Base-by-base conservation (phyloP, 1,140 invertebrate species). In the Nymphalis io region DNA sequence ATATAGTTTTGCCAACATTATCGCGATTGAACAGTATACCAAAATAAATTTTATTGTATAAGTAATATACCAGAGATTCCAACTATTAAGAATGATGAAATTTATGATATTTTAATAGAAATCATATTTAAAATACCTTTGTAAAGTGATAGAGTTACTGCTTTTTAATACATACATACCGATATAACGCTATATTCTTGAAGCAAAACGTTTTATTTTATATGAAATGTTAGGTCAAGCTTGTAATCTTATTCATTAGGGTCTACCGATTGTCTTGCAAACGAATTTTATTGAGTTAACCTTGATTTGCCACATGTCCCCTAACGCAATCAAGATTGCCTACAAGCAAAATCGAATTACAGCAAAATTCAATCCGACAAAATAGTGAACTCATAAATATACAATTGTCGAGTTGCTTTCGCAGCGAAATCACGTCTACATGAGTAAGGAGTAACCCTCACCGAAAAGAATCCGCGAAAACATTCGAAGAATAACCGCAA, bases 381-480 rank as follows among this genome's bases (percentile, higher is more conserved):
- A 83, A 82, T 85, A 87, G 85, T 85, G 72, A 83, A 83, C 85
- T 90, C 86, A 90, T 90, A 90, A 89, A 89, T 90, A 89, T 89
- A 88, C 87, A 88, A 90, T 90, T 89, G 88, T 82, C 78, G 78
- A 78, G 79, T 80, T 83, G 83, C 82, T 85, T 85, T 79, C 85
- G 80, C 79, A 83, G 74, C 80, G 58, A 78, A 86, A 90, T 87
- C 86, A 89, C 87, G 86, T 87, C 81, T 71, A 75, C 78, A 73
- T 73, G 74, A 78, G 77, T 76, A 78, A 79, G 77, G 77, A 76
- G 75, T 78, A 75, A 79, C 78, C 81, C 75, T 74, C 69, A 60
- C 71, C 66, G 69, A 81, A 78, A 82, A 81, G 82, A 78, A 79
- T 82, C 70, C 71, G 60, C 74, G 77, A 79, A 81, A 85, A 87